These are phyloP conservation scores for Clarias magur DNA, from an alignment of 2,113 vertebrate genomes.

Conservation along the genomic window DNA sequence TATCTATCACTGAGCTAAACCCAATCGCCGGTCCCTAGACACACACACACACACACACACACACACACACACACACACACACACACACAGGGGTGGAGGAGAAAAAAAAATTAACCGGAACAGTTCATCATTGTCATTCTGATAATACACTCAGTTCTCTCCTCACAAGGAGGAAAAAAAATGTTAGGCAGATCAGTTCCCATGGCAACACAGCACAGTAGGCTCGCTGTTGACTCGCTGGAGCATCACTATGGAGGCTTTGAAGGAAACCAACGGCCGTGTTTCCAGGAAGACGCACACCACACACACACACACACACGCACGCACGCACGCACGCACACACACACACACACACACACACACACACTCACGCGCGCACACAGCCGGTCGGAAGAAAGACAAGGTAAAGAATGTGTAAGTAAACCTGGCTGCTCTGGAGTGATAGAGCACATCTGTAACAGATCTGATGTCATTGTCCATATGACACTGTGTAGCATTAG, in stretches of 20 bases:
- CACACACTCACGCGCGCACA: constrained; percentile 5
- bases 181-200: constrained; percentile 68
- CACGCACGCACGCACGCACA: constrained; percentile 13
- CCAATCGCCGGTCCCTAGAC: not conserved
- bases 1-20: constrained; percentile 22
- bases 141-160: constrained; percentile 56
- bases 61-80: constrained; percentile 31
- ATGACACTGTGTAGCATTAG: not conserved
- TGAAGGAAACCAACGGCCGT: constrained; percentile 59
- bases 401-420: not conserved
- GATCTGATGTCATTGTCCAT: not conserved
- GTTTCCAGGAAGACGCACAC: constrained; percentile 47
- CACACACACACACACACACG: constrained; percentile 36
- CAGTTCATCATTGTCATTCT: constrained; percentile 58
- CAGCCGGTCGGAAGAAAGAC: not conserved
- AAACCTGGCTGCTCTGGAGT: not conserved
- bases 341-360: constrained; percentile 37
- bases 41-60: constrained; percentile 22
- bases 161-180: constrained; percentile 57
- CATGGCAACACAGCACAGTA: constrained; percentile 72
- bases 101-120: constrained; percentile 38
- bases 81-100: not conserved
- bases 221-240: constrained; percentile 64
- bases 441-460: not conserved
- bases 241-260: constrained; percentile 64